These are phyloP conservation scores for Ptychodera flava DNA, from an alignment of 35 echinoderm and acorn worm species.

Conservation along the genomic window DNA sequence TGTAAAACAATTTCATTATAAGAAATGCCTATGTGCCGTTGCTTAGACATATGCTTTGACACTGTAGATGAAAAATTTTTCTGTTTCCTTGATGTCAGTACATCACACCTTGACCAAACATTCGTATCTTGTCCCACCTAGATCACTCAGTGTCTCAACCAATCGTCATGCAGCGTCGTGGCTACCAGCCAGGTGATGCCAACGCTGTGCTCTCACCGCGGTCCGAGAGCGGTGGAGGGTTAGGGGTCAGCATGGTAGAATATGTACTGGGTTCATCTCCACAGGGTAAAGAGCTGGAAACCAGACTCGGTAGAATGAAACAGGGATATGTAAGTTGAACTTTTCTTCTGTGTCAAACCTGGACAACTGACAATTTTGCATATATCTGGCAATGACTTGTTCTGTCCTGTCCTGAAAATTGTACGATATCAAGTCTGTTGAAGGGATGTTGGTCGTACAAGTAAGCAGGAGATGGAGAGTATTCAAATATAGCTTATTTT, in stretches of 20 bases:
- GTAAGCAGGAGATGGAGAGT: neutral
- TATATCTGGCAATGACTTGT: neutral
- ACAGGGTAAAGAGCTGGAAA: conserved; percentile 40
- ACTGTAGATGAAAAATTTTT: too few relatives aligned
- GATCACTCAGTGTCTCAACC: conserved; percentile 98
- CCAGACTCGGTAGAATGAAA: conserved; percentile 60
- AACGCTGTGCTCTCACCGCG: conserved; percentile 84
- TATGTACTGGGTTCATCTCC: conserved; percentile 86
- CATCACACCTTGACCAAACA: too few relatives aligned
- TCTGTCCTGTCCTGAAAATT: neutral
- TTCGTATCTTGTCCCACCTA: too few relatives aligned
- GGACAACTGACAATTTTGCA: neutral
- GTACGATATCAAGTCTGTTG: neutral
- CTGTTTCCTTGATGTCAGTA: too few relatives aligned
- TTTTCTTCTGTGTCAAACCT: neutral
- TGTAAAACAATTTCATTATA: too few relatives aligned
- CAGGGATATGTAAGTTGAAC: conserved; percentile 50
- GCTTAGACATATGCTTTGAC: too few relatives aligned
- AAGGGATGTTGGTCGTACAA: neutral
- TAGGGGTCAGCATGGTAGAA: conserved; percentile 91
- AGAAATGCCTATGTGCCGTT: too few relatives aligned
- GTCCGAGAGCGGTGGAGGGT: conserved; percentile 75
- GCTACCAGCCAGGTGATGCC: conserved; percentile 83
- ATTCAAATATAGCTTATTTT: neutral
- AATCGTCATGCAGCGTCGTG: conserved; percentile 81